These are phyloP conservation scores for Myotis lucifugus DNA, from an alignment of 2,113 vertebrate genomes.

Conservation along the genomic window DNA sequence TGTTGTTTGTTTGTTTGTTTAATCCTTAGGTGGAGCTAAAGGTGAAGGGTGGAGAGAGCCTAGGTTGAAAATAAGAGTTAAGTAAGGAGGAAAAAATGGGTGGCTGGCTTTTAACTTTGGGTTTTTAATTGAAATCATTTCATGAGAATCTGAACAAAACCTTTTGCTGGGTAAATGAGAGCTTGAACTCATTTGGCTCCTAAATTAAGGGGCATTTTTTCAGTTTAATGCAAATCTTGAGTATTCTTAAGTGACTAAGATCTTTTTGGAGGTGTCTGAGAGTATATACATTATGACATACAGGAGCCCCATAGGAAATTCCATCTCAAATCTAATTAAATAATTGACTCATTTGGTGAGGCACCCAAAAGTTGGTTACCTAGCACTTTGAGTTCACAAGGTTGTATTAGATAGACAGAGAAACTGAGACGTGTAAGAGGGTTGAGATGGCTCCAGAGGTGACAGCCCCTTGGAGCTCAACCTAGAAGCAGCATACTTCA, in stretches of 20 bases:
- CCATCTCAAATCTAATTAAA: not conserved
- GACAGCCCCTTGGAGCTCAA: not conserved
- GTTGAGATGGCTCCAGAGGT: not conserved
- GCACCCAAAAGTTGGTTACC: not conserved
- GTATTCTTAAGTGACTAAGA: not conserved
- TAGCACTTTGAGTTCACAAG: not conserved
- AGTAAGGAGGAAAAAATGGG: not conserved
- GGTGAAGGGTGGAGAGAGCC: not conserved
- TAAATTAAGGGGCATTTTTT: not conserved
- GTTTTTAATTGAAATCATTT: not conserved
- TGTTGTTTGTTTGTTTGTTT: not conserved
- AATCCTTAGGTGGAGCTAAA: not conserved
- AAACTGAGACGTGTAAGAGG: not conserved
- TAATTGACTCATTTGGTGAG: not conserved
- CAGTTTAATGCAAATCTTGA: not conserved
- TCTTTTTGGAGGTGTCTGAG: not conserved
- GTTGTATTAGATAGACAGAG: not conserved
- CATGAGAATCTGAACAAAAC: not conserved
- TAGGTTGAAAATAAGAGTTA: not conserved
- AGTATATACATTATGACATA: not conserved
- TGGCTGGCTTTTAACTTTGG: not conserved
- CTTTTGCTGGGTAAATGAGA: not conserved
- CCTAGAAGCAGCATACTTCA: not conserved
- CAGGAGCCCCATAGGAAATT: not conserved
- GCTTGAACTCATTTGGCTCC: not conserved